Base-by-base conservation (phyloP, 2,113 vertebrate genomes). In the Pelusios castaneus region DNA sequence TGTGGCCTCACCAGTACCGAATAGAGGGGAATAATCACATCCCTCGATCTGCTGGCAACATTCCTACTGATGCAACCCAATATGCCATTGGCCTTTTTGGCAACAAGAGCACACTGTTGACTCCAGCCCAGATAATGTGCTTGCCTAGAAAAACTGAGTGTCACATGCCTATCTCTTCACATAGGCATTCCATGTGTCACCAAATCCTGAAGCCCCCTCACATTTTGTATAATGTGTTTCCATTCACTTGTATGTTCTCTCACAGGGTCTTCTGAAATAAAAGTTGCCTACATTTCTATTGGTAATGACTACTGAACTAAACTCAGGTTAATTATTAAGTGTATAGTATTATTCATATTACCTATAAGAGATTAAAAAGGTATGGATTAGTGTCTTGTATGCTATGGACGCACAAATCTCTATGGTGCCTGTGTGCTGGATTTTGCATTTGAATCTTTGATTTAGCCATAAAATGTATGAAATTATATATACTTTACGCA, bases 391-490 rank as follows among this genome's bases (percentile, higher is more conserved):
- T 70, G 12, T 34, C 76, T 81, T 16, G 27, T 67, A 17, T 13
- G 75, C 12, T 56, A 75, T 49, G 90, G 79, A 76, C 47, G 79
- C 24, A 51, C 4, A 75, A 95, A 95, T 38, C 29, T 19, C 31
- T 85, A 89, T 49, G 95, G 80, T 91, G 76, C 83, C 86, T 90
- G 67, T 88, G 87, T 60, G 25, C 22, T 92, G 51, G 25, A 75
- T 41, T 94, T 96, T 86, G 24, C 51, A 73, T 93, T 94, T 75
- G 73, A 21, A 43, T 84, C 88, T 92, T 76, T 75, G 81, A 92
- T 85, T n/a, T n/a, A n/a, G 88, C n/a, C 60, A 84, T 85, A 96
- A 91, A 84, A 84, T 87, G 55, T 82, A 79, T 80, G 91, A 88
- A 94, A 63, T 34, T 63, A 49, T 10, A 41, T 43, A 56, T 83